phyloP scores from a whole-genome alignment of 1,140 invertebrate species.

The Drosophila neocordata region DNA sequence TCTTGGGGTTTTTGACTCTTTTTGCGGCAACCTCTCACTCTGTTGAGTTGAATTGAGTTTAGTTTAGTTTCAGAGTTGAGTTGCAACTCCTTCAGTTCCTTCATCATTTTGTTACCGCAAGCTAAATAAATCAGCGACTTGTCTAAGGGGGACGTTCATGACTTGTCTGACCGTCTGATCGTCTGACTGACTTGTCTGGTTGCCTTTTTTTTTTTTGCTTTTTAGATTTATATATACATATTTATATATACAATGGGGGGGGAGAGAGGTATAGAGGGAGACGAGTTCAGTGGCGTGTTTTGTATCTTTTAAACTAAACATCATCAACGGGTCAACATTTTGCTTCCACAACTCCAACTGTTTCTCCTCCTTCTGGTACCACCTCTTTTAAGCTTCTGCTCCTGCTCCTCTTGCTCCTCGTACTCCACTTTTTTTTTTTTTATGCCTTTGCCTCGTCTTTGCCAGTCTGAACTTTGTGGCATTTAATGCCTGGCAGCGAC shows the following conservation, averaged over 20 bases:
- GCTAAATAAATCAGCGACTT: constrained; percentile 77
- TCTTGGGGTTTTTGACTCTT: background rate
- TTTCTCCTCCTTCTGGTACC: background rate
- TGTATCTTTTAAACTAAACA: constrained; percentile 54
- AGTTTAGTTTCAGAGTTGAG: constrained; percentile 9
- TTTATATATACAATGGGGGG: no score
- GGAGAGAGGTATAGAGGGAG: background rate
- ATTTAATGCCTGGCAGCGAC: constrained; percentile 73
- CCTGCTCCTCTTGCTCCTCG: no score
- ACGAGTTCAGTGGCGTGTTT: constrained; percentile 53
- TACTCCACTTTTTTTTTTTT: no score
- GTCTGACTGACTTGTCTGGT: constrained; percentile 3
- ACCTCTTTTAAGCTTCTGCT: no score
- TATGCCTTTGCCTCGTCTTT: constrained; percentile 20
- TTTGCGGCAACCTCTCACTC: background rate
- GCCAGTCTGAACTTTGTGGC: constrained; percentile 51
- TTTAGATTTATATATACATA: background rate
- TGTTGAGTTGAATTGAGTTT: background rate
- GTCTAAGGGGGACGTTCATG: constrained; percentile 43
- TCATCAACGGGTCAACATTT: constrained; percentile 66
- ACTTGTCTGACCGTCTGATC: constrained; percentile 37
- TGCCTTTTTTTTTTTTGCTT: constrained; percentile 22
- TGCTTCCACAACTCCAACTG: constrained; percentile 20
- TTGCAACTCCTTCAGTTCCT: constrained; percentile 48
- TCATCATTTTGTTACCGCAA: constrained; percentile 69